Base-by-base conservation (phyloP, 1,140 invertebrate genomes). In the Acromyrmex heyeri region DNA sequence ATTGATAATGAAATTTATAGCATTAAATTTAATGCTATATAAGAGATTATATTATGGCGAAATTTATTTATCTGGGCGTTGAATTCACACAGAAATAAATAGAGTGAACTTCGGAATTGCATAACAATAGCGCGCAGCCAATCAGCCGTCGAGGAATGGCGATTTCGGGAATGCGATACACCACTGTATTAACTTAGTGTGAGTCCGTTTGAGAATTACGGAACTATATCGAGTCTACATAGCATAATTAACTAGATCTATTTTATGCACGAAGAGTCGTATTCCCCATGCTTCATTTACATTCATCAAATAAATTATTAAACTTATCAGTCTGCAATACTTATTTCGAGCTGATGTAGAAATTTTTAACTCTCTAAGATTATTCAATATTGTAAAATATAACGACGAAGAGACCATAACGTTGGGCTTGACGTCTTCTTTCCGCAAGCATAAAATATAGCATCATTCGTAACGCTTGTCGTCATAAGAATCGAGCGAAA, bases 61-160 rank as follows among this genome's bases (percentile, higher is more conserved):
- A 59, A 81, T 70, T 57, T 70, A 57, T 81, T 79, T 79, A 79
- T 79, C 76, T 14, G 76, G 24, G 44, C 50, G 65, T 81, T 70
- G 50, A 81, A 70, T 81, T 44, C 75, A 24, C 59, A 48, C 10
- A 24, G 78, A 70, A 81, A 81, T 38, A 67, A 70, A 70, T 27
- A 34, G 30, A 44, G 65, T 48, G 10, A 64, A 64, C 57, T 62
- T 30, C 62, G 18, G 55, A 44, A 70, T 81, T 70, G 65, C 64
- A 81, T 81, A 57, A 70, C 65, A 81, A 81, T 70, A 81, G 64
- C 64, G 21, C 27, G 48, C 76, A 27, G 14, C 6, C 38, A 8
- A 44, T 10, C 57, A 6, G 24, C 16, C 38, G 73, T 12, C 75
- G 61, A 67, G 50, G 61, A 48, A 59, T 59, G 27, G 76, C 76